Base-by-base conservation (phyloP, 2,797 vertebrate species). In the Argyrosomus regius region DNA sequence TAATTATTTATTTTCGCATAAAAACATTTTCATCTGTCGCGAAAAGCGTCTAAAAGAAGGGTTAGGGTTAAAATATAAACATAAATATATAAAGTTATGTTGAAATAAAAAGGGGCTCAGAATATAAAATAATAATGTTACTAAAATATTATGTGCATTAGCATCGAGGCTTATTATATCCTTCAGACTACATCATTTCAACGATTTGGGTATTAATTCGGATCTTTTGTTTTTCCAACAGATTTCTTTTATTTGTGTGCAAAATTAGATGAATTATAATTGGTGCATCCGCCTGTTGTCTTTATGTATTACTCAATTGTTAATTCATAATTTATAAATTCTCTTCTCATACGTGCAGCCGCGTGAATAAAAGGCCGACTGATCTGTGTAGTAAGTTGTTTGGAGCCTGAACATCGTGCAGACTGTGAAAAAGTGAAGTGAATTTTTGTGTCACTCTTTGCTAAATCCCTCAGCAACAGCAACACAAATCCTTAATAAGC, bases 1-100 rank as follows among this genome's bases (percentile, higher is more conserved):
- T 52, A 1, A 59, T 68, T 28, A 14, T 73, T 39, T 50, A 58
- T 67, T 74, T 76, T 12, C 70, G 4, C 6, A 17, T 24, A 16
- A 12, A 24, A 16, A 18, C 13, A 45, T n/a, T 24, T 31, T 4
- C 20, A 66, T 56, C 14, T 6, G 39, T 7, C 20, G 14, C 5
- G 3, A 39, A 48, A 46, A 18, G 1, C 2, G 24, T 17, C 39
- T 9, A 5, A 24, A 7, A 39, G 8, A 39, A 39, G 8, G 8
- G 8, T 39, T 9, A 39, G 35, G 2, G 8, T 39, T 2, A 9
- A 39, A 39, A 39, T 39, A 39, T 39, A 9, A 9, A 39, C 2
- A 39, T 35, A 35, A 35, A 35, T 35, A 8, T 35, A 35, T 39
- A 39, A 39, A 9, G 8, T 39, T 39, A 39, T 39, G 35, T 39